Conservation (phyloP, 2,888 invertebrate species). For the Neoascia interrupta region DNA sequence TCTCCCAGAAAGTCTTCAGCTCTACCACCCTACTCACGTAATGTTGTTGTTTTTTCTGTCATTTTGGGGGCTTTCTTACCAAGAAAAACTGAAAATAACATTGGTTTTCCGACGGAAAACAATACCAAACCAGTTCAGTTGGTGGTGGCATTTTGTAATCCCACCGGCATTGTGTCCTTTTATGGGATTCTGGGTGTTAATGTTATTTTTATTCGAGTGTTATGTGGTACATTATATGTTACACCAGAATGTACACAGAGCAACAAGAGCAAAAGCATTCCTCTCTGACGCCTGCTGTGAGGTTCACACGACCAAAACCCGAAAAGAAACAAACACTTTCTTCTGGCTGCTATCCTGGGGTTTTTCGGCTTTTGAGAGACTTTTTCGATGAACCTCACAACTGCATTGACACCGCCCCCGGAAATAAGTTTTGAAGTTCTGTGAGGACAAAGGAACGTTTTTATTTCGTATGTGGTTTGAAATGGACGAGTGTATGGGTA, state of each 20-base stretch:
- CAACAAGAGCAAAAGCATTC: neutral
- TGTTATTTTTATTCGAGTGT: slow-evolving; percentile 64
- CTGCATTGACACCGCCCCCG: too few species aligned
- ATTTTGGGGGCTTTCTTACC: slow-evolving; percentile 6
- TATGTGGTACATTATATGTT: slow-evolving; percentile 62
- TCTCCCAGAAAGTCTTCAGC: slow-evolving; percentile 24
- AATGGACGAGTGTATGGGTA: neutral
- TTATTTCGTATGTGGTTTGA: neutral
- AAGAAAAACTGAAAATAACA: slow-evolving; percentile 54
- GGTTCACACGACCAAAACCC: slow-evolving; percentile 54
- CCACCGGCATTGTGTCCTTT: slow-evolving; percentile 60
- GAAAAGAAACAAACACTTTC: slow-evolving; percentile 50
- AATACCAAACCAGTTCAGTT: slow-evolving; percentile 11
- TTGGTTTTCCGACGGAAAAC: slow-evolving; percentile 58
- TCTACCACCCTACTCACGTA: too few species aligned
- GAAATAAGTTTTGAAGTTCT: slow-evolving; percentile 39
- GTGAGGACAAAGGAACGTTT: slow-evolving; percentile 9
- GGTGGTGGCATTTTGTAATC: slow-evolving; percentile 57
- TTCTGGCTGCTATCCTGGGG: slow-evolving; percentile 27
- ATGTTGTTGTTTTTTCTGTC: too few species aligned
- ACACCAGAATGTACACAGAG: slow-evolving; percentile 31
- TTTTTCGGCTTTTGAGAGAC: slow-evolving; percentile 45
- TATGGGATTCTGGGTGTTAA: slow-evolving; percentile 58
- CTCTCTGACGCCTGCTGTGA: slow-evolving; percentile 45
- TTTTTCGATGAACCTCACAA: too few species aligned